A percentile compares a stretch with the other conserved stretches of the same genome.
Evolutionary conservation across 2,113 vertebrate species (phyloP).

Genomic region (Pedetes capensis): DNA sequence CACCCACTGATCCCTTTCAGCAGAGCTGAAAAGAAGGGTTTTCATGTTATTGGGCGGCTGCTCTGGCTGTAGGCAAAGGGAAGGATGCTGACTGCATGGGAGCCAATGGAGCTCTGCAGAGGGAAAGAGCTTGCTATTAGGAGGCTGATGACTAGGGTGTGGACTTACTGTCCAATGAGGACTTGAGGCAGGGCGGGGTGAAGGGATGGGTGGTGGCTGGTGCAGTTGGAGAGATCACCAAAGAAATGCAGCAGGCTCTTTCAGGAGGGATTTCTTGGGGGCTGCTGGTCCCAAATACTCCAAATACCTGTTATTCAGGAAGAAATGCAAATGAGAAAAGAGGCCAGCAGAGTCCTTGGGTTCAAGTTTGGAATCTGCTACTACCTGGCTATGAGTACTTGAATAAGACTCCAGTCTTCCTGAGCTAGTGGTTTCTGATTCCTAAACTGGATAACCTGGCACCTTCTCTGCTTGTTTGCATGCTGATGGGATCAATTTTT

Average conservation of each 20-base stretch:
- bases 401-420: background rate
- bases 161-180: background rate
- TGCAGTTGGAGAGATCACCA: background rate
- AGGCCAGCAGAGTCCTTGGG: background rate
- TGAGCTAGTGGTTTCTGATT: background rate
- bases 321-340: background rate
- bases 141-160: background rate
- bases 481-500: background rate
- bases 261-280: background rate
- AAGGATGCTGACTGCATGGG: accelerated
- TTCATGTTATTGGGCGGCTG: background rate
- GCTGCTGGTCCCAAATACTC: background rate
- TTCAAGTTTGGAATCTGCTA: background rate
- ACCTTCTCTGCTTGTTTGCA: background rate
- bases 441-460: background rate
- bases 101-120: conserved; percentile 3
- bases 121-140: background rate
- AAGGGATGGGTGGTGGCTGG: background rate
- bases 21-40: background rate
- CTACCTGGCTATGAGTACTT: background rate
- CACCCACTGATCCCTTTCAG: conserved; percentile 24
- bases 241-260: background rate
- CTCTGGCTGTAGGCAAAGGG: background rate
- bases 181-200: background rate
- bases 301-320: background rate